A percentile compares a stretch with the other conserved stretches of the same genome.
Conservation (phyloP, 2,113 vertebrate species). For the Rhea americana region DNA sequence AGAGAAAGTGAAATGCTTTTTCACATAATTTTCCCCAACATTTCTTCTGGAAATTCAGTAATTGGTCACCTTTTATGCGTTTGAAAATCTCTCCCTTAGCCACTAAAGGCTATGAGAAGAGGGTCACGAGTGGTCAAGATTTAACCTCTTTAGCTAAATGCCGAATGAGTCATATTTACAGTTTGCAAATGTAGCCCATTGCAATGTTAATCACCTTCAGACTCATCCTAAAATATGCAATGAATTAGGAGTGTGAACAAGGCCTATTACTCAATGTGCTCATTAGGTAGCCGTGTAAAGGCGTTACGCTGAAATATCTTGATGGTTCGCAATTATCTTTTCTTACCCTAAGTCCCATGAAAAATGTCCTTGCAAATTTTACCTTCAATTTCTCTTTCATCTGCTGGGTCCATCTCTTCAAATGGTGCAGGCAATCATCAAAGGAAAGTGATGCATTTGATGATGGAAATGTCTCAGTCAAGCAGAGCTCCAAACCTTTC, state of each 20-base stretch:
- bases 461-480: not conserved
- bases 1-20: not conserved
- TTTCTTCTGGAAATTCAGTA: not conserved
- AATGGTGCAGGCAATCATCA: not conserved
- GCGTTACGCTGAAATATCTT: not conserved
- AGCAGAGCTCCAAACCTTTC: not conserved
- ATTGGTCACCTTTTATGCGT: not conserved
- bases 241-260: not conserved
- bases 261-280: not conserved
- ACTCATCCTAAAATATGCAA: not conserved
- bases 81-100: not conserved
- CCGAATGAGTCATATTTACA: not conserved
- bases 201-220: not conserved
- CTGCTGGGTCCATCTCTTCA: not conserved
- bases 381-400: not conserved
- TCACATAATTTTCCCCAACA: not conserved
- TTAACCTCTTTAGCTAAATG: not conserved
- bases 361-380: not conserved
- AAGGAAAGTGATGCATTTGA: not conserved
- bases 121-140: not conserved
- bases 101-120: not conserved
- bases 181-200: not conserved
- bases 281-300: not conserved
- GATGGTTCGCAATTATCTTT: not conserved
- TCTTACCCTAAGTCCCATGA: fast-evolving